Percentiles rank a stretch among this genome's conserved stretches.
Conservation (phyloP, 1,140 invertebrate genomes). For the Drosophila prosaltans region DNA sequence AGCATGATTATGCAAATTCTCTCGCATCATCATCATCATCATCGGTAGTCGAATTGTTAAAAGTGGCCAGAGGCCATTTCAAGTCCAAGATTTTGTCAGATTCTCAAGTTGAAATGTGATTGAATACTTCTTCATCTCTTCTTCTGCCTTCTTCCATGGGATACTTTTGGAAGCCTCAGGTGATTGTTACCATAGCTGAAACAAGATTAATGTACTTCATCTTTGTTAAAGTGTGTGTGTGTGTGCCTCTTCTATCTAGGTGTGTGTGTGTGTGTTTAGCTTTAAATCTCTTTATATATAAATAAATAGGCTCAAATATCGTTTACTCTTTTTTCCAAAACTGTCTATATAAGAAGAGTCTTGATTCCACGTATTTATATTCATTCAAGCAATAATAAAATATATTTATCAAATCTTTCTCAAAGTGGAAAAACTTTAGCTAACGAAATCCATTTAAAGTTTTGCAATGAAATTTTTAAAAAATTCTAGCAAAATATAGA, state of each 20-base stretch:
- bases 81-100: slow-evolving; percentile 22
- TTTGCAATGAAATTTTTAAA: too few relatives aligned
- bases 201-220: slow-evolving; percentile 4
- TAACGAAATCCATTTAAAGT: too few relatives aligned
- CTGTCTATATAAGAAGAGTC: too few relatives aligned
- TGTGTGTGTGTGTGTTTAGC: background rate
- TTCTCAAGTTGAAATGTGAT: slow-evolving; percentile 30
- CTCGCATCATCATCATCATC: slow-evolving; percentile 11
- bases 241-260: background rate
- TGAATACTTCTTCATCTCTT: slow-evolving; percentile 36
- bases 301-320: background rate
- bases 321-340: background rate
- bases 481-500: too few relatives aligned
- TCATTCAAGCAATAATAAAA: too few relatives aligned
- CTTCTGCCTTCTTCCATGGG: too few relatives aligned
- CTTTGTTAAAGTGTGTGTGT: background rate
- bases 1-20: slow-evolving; percentile 70
- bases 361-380: too few relatives aligned
- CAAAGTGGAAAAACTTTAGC: too few relatives aligned
- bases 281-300: slow-evolving; percentile 1
- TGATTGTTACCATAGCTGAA: slow-evolving; percentile 10
- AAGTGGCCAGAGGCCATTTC: slow-evolving; percentile 24
- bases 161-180: background rate
- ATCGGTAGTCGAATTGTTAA: slow-evolving; percentile 1
- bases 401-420: too few relatives aligned